Evolutionary conservation across 2,888 invertebrate genomes (phyloP), one percentile per base, ranked within the genome.

Genomic region (Mimachlamys varia): DNA sequence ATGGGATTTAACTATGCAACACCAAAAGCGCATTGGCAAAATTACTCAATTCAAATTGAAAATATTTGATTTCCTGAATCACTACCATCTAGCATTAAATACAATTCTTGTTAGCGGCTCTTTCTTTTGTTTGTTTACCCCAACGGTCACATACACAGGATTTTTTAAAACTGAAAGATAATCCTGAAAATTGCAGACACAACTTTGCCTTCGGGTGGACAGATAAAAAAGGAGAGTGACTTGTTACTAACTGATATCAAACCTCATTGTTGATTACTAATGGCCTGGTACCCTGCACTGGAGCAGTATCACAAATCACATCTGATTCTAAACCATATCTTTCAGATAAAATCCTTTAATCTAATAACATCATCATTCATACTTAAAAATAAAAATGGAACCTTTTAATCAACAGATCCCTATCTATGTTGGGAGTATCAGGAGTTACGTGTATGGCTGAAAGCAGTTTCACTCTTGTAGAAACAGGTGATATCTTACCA

Each of bases 11-110:
- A 33, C 76, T 33, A 33, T 33, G 33, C 33, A 76, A 76, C 76
- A 76, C 27, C 76, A 33, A 76, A 76, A 76, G 76, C 76, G 33
- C 76, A 76, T 76, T 76, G 76, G 76, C 76, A 76, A 76, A 76
- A 76, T 76, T 76, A 76, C 76, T 76, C 76, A 27, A 76, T 76
- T 76, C 76, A 76, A 76, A 76, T 76, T 76, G 76, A 33, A 76
- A 76, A 27, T 27, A 76, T 76, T 76, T 76, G 76, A 76, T 76
- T 76, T 76, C 27, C 76, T 76, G 13, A 76, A 76, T 76, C 76
- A 0, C 76, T 33, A 76, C 76, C 76, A 76, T 76, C 76, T 76
- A 76, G 33, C 76, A 76, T 33, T 76, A 76, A 33, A 76, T 33
- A 76, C 76, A 76, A 33, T 27, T 33, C 76, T 76, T 76, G 76